Evolutionary conservation across 2,888 invertebrate genomes (phyloP), one percentile per base, ranked within the genome.

Genomic region (Perdita meconis): DNA sequence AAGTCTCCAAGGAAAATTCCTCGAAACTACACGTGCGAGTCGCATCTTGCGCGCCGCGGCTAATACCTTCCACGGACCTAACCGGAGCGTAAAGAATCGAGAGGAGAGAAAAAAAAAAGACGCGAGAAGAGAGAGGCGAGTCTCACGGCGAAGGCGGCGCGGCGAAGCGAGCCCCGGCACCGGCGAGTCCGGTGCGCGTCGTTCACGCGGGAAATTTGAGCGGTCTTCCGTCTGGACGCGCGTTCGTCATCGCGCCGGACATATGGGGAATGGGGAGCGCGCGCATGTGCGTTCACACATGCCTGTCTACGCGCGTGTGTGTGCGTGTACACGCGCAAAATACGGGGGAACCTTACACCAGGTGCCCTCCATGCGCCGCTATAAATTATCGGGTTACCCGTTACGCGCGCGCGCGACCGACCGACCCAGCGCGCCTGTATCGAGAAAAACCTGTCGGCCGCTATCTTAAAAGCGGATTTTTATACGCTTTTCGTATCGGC

Each of bases 171-270:
- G n/a, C n/a, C n/a, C n/a, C n/a, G n/a, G n/a, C n/a, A n/a, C n/a
- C 64, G 67, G 36, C 30, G 66, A 60, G 67, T 79, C n/a, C 69
- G 59, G 61, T 76, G 78, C 82, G 81, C 78, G 68, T 80, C 80
- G 82, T 82, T 83, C 81, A 83, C 87, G 85, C 84, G 85, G 80
- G 87, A 85, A 83, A 85, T 85, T 85, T 74, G 85, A 85, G 81
- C 85, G 79, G 69, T 81, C 85, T 85, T 85, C 83, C 85, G 80
- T 85, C 78, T 69, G 78, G 81, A 72, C 83, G 86, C 73, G 74
- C 82, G 77, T 81, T 78, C 81, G 74, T 81, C 78, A 69, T 86
- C 81, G 81, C 71, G 74, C 38, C 60, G 38, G 74, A 74, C 82
- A 82, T 81, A 75, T 81, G 81, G 82, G 73, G 70, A 79, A 71